A percentile compares a stretch with the other conserved stretches of the same genome.
Evolutionary conservation across 2,113 vertebrate species (phyloP).

Genomic region (Cyphomyrus discorhynchus): DNA sequence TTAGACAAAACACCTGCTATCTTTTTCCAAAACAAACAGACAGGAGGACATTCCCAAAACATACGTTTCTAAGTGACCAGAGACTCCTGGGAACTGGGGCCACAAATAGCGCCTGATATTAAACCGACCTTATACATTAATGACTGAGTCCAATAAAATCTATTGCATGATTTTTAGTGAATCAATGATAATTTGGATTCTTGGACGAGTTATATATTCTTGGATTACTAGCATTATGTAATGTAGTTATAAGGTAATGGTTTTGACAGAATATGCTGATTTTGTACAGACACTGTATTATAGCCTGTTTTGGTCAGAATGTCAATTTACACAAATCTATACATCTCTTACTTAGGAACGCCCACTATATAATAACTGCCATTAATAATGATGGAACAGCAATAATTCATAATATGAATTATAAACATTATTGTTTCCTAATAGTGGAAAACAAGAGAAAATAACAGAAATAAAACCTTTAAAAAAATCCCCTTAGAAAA

Average conservation of each 20-base stretch:
- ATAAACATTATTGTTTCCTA: not conserved
- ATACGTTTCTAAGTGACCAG: not conserved
- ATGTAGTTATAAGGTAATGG: not conserved
- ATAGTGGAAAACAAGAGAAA: not conserved
- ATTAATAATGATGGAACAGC: not conserved
- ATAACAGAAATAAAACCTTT: not conserved
- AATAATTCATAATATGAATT: not conserved
- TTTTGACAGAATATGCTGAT: not conserved
- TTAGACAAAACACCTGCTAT: not conserved
- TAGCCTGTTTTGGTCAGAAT: not conserved
- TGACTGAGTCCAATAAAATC: not conserved
- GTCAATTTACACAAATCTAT: not conserved
- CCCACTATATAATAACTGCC: not conserved
- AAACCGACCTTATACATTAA: not conserved
- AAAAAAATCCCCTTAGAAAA: not conserved
- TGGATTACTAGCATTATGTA: not conserved
- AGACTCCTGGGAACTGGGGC: not conserved
- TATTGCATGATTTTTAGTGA: not conserved
- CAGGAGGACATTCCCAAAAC: not conserved
- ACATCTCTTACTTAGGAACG: not conserved
- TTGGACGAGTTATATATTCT: not conserved
- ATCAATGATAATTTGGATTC: not conserved
- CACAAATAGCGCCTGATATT: not conserved
- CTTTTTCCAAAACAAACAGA: not conserved
- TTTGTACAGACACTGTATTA: not conserved